phyloP scores from a whole-genome alignment of 2,888 invertebrate species.

The Hyles lineata region DNA sequence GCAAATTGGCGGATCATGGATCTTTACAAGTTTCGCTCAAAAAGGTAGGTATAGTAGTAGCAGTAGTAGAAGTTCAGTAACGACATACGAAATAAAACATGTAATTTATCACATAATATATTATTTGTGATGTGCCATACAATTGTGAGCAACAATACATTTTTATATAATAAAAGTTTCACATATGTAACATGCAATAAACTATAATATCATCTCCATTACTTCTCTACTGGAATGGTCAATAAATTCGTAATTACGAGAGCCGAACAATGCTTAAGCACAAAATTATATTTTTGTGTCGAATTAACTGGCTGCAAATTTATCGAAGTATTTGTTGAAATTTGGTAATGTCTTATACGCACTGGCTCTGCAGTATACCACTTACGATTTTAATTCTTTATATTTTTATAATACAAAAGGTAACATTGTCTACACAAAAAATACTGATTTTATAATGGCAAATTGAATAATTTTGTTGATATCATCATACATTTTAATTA shows the following conservation, averaged over 20 bases:
- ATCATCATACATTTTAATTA: background rate
- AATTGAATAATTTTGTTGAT: background rate
- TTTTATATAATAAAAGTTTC: background rate
- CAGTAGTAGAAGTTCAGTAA: too few relatives aligned
- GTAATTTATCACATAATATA: conserved; percentile 8
- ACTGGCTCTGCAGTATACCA: too few relatives aligned
- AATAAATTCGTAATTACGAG: conserved; percentile 19
- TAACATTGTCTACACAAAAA: background rate
- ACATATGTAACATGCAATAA: conserved; percentile 8
- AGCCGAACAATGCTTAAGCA: background rate
- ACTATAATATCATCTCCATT: background rate
- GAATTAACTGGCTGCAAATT: too few relatives aligned
- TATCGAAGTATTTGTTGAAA: too few relatives aligned
- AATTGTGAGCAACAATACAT: background rate
- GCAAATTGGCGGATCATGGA: too few relatives aligned
- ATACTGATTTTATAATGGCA: background rate
- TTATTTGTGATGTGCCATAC: conserved; percentile 3
- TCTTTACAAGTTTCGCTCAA: too few relatives aligned
- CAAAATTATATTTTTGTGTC: too few relatives aligned
- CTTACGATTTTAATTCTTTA: too few relatives aligned
- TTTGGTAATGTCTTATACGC: too few relatives aligned
- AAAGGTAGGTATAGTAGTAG: too few relatives aligned
- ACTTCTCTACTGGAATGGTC: conserved; percentile 20
- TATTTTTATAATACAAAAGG: too few relatives aligned
- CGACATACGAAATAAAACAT: background rate